Conservation (phyloP, 2,113 vertebrate genomes). For the Callorhinus ursinus region DNA sequence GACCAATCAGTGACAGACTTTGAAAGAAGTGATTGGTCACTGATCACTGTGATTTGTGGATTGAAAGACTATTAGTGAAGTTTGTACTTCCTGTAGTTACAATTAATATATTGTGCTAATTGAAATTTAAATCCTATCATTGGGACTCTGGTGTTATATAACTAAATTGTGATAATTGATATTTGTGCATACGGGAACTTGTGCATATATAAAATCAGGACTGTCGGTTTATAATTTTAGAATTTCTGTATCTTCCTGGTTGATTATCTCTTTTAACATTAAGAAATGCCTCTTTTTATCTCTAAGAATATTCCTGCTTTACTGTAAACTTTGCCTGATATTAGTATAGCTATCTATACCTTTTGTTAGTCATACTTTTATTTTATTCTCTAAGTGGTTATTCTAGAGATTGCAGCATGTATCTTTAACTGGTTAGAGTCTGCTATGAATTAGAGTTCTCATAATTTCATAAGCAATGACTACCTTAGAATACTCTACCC, state of each 20-base stretch:
- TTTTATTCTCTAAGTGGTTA: background rate
- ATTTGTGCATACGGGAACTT: background rate
- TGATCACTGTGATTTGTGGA: background rate
- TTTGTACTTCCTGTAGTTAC: background rate
- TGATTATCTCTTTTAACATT: background rate
- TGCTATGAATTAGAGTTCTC: background rate
- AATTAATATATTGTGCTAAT: background rate
- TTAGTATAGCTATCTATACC: background rate
- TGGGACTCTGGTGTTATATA: background rate
- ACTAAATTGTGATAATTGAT: background rate
- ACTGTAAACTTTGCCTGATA: background rate
- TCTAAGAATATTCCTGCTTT: background rate
- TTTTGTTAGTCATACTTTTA: background rate
- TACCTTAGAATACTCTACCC: background rate
- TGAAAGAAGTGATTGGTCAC: background rate
- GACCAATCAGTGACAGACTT: background rate
- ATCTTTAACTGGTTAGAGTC: background rate
- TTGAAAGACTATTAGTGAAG: background rate
- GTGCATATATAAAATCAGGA: background rate
- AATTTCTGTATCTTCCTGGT: background rate
- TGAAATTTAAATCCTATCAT: background rate
- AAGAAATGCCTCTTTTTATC: background rate
- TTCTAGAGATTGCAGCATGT: background rate
- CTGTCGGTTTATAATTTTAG: background rate
- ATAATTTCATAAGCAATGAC: background rate